Evolutionary conservation across 2,797 vertebrate species (phyloP).

Genomic region (Leptatherina wallacei): DNA sequence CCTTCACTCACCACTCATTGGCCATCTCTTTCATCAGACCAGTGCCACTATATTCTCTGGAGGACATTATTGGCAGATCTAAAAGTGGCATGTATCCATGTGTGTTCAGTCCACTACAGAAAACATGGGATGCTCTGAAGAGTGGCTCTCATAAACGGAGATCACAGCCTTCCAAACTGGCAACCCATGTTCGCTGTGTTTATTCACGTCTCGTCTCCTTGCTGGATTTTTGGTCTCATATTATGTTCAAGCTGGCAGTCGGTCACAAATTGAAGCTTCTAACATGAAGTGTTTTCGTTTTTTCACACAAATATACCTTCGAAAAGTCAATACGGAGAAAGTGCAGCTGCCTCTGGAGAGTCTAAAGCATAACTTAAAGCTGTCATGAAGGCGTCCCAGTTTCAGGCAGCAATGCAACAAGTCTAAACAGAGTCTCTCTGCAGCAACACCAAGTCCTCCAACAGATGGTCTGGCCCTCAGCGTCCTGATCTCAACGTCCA

Average conservation of each 20-base stretch:
- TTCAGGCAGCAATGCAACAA: not conserved
- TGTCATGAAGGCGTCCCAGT: not conserved
- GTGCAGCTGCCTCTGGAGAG: not conserved
- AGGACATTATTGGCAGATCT: conserved; percentile 63
- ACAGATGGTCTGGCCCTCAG: not conserved
- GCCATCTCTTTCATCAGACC: conserved; percentile 32
- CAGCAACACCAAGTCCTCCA: not conserved
- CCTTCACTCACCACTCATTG: conserved; percentile 19
- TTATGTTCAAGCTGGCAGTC: conserved; percentile 10
- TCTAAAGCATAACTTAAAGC: not conserved
- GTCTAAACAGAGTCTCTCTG: conserved; percentile 1
- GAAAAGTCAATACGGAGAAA: not conserved
- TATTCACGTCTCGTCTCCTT: conserved; percentile 6
- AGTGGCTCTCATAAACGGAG: conserved; percentile 53
- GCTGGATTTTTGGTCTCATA: conserved; percentile 14
- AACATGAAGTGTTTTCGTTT: not conserved
- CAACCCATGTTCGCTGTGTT: conserved; percentile 25
- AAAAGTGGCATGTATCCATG: conserved; percentile 61
- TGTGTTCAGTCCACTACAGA: conserved; percentile 56
- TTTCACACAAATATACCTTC: not conserved
- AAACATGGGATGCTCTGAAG: conserved; percentile 56
- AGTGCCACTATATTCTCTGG: conserved; percentile 53
- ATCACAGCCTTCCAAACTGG: conserved; percentile 51
- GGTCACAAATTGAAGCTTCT: conserved; percentile 3
- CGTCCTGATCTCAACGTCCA: not conserved